These are phyloP conservation scores for Mimas tiliae DNA, from an alignment of 2,888 invertebrate genomes.

Conservation along the genomic window DNA sequence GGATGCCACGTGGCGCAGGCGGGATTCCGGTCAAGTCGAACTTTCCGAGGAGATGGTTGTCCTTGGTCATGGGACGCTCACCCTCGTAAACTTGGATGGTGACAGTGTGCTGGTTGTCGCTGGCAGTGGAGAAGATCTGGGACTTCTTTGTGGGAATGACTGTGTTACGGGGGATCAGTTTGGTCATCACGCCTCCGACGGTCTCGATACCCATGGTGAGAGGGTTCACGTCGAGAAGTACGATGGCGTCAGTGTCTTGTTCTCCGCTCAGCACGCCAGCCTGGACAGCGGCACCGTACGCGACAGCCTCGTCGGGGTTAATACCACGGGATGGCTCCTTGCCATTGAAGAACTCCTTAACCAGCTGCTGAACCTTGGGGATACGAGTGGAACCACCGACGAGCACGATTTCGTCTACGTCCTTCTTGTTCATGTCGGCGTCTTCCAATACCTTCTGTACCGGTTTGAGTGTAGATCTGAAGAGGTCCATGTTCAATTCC, in stretches of 20 bases:
- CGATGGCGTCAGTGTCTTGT: slow-evolving; percentile 98
- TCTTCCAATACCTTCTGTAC: slow-evolving; percentile 98
- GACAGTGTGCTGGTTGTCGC: slow-evolving; percentile 99
- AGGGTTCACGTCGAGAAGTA: slow-evolving; percentile 98
- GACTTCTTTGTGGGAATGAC: slow-evolving; percentile 99
- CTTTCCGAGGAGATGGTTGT: slow-evolving; percentile 99
- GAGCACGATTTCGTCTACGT: slow-evolving; percentile 99
- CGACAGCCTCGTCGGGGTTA: slow-evolving; percentile 99
- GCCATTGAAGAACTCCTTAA: slow-evolving; percentile 97
- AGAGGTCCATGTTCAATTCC: slow-evolving; percentile 97
- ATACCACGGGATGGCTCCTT: slow-evolving; percentile 99
- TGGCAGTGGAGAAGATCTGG: slow-evolving; percentile 99
- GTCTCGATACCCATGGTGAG: slow-evolving; percentile 99
- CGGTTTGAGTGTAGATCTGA: slow-evolving; percentile 96
- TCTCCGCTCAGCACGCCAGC: slow-evolving; percentile 99
- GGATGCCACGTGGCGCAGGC: slow-evolving; percentile 96
- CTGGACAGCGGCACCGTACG: slow-evolving; percentile 99
- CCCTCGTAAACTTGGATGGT: slow-evolving; percentile 99
- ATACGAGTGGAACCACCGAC: slow-evolving; percentile 99
- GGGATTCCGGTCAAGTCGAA: slow-evolving; percentile 99
- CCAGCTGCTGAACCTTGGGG: slow-evolving; percentile 97
- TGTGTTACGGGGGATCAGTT: slow-evolving; percentile 98
- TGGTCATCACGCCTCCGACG: slow-evolving; percentile 99
- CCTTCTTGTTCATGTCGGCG: slow-evolving; percentile 99
- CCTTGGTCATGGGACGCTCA: slow-evolving; percentile 99